phyloP scores from a whole-genome alignment of 1,140 invertebrate species.

The Pseudomyrmex sp. region DNA sequence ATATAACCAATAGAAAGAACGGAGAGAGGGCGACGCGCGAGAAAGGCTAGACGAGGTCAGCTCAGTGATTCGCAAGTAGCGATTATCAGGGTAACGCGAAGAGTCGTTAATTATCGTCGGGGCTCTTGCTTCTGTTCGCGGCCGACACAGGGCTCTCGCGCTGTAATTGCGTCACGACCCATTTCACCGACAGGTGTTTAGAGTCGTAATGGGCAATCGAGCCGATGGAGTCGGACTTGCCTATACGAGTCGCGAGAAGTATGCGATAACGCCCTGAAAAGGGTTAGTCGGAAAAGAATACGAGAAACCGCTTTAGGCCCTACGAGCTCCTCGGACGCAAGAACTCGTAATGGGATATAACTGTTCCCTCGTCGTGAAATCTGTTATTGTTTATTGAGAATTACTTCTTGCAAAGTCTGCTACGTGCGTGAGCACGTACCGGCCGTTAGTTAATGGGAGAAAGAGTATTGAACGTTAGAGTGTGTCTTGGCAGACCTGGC shows the following conservation, averaged over 20 bases:
- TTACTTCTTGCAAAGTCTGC: constrained; percentile 55
- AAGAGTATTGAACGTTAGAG: constrained; percentile 49
- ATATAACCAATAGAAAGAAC: neutral
- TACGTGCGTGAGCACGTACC: constrained; percentile 55
- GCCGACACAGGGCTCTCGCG: constrained; percentile 57
- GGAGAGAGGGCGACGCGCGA: constrained; percentile 4
- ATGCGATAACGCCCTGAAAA: constrained; percentile 51
- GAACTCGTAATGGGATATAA: constrained; percentile 72
- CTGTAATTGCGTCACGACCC: constrained; percentile 74
- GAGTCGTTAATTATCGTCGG: constrained; percentile 78
- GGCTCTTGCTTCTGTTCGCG: constrained; percentile 48
- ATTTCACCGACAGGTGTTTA: constrained; percentile 78
- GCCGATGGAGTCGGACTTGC: constrained; percentile 48
- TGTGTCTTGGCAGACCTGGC: constrained; percentile 1
- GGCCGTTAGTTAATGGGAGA: constrained; percentile 59
- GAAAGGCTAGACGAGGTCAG: constrained; percentile 39
- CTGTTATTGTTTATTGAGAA: constrained; percentile 74
- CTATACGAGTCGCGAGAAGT: constrained; percentile 29
- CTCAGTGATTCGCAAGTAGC: constrained; percentile 74
- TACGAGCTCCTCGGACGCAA: constrained; percentile 45
- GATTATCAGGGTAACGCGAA: constrained; percentile 75
- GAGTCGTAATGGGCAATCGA: constrained; percentile 63
- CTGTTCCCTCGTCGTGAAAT: constrained; percentile 71
- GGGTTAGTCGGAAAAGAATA: constrained; percentile 41
- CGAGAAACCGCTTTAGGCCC: neutral